Percentiles rank a stretch among this genome's conserved stretches.
Evolutionary conservation across 2,113 vertebrate species (phyloP).

Genomic region (Cnemophilus loriae): DNA sequence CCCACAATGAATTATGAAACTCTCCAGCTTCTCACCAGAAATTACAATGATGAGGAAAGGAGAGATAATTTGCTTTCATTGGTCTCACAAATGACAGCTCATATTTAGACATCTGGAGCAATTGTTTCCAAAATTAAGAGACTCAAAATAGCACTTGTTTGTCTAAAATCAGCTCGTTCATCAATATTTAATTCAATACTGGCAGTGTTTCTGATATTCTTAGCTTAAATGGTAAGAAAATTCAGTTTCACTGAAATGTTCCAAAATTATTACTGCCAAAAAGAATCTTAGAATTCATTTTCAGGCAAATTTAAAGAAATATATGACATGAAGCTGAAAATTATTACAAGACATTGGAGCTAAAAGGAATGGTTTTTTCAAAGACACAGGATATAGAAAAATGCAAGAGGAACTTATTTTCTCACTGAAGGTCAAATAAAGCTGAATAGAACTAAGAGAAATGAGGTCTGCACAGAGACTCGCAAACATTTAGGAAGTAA

Average conservation of each 20-base stretch:
- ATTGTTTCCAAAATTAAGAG: conserved; percentile 36
- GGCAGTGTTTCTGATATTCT: not conserved
- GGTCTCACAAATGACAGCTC: not conserved
- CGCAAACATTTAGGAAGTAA: not conserved
- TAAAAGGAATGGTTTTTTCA: not conserved
- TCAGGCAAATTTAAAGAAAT: not conserved
- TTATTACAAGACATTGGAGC: not conserved
- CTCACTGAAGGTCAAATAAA: not conserved
- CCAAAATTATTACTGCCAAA: not conserved
- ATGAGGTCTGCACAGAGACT: not conserved
- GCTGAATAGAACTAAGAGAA: not conserved
- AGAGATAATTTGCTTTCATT: not conserved
- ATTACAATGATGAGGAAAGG: not conserved
- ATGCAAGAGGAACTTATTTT: not conserved
- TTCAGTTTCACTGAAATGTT: not conserved
- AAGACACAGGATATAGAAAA: not conserved
- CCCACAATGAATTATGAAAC: not conserved
- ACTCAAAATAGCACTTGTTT: not conserved
- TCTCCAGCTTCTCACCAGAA: not conserved
- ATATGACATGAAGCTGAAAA: not conserved
- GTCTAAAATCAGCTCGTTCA: not conserved
- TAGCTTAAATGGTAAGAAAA: not conserved
- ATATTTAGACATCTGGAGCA: conserved; percentile 32
- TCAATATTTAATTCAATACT: not conserved
- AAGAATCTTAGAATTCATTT: not conserved